Evolutionary conservation across 2,888 invertebrate species (phyloP).

Genomic region (Phengaris alcon): DNA sequence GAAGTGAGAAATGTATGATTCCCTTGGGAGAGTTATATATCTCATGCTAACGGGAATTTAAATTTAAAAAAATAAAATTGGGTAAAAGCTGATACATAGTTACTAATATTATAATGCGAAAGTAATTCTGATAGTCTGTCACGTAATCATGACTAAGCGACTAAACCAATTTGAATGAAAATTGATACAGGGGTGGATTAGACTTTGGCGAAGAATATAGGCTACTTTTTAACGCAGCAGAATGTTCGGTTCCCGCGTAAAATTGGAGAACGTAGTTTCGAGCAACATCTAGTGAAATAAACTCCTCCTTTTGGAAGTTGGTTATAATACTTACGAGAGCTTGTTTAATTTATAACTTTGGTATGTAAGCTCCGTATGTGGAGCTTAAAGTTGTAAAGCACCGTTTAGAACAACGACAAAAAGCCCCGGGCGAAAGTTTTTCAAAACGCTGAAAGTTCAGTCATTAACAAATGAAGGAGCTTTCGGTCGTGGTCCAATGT

Average conservation of each 20-base stretch:
- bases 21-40: neutral
- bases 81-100: too few relatives aligned
- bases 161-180: too few relatives aligned
- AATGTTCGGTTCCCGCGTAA: too few relatives aligned
- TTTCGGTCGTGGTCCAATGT: neutral
- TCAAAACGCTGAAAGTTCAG: slow-evolving; percentile 19
- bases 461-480: slow-evolving; percentile 24
- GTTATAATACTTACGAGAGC: slow-evolving; percentile 22
- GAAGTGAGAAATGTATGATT: neutral
- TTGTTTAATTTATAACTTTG: slow-evolving; percentile 29
- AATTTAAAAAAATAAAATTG: too few relatives aligned
- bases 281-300: neutral
- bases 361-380: slow-evolving; percentile 12
- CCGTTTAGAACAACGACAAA: slow-evolving; percentile 26
- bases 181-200: too few relatives aligned
- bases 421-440: slow-evolving; percentile 14
- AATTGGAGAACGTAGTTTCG: neutral
- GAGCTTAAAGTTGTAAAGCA: slow-evolving; percentile 25
- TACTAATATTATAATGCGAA: too few relatives aligned
- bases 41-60: neutral
- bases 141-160: too few relatives aligned
- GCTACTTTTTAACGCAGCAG: too few relatives aligned
- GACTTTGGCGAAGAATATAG: too few relatives aligned
- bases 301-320: neutral
- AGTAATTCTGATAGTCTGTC: too few relatives aligned